Evolutionary conservation across 2,888 invertebrate genomes (phyloP).

Genomic region (Rhagonycha fulva): DNA sequence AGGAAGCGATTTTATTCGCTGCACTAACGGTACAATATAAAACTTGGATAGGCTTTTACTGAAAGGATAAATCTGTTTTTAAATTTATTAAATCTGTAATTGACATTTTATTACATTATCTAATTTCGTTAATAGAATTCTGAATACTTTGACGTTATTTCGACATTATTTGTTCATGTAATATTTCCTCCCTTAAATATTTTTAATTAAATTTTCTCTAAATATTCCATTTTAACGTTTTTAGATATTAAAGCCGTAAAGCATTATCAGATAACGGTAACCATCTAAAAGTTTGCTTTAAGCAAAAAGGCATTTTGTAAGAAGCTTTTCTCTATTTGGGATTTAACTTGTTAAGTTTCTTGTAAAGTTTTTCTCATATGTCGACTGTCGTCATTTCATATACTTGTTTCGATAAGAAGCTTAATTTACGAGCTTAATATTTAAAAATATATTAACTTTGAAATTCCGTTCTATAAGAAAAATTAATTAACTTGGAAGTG

Average conservation of each 20-base stretch:
- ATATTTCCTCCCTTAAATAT: too few relatives aligned
- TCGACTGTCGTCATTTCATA: background rate
- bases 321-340: background rate
- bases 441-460: background rate
- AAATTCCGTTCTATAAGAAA: background rate
- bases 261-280: background rate
- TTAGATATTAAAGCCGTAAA: background rate
- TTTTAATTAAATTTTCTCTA: background rate
- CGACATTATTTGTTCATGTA: background rate
- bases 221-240: background rate
- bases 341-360: background rate
- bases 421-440: background rate
- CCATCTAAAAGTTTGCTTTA: background rate
- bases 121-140: background rate
- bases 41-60: slow-evolving; percentile 8
- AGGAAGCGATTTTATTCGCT: slow-evolving; percentile 34
- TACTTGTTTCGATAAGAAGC: background rate
- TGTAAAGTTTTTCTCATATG: background rate
- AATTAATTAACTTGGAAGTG: background rate
- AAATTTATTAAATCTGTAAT: slow-evolving; percentile 18
- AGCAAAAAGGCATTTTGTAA: background rate
- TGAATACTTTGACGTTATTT: background rate
- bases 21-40: slow-evolving; percentile 9
- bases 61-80: slow-evolving; percentile 16
- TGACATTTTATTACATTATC: slow-evolving; percentile 5